A percentile compares a stretch with the other conserved stretches of the same genome.
Evolutionary conservation across 2,888 invertebrate genomes (phyloP).

Genomic region (Polylopha cassiicola): DNA sequence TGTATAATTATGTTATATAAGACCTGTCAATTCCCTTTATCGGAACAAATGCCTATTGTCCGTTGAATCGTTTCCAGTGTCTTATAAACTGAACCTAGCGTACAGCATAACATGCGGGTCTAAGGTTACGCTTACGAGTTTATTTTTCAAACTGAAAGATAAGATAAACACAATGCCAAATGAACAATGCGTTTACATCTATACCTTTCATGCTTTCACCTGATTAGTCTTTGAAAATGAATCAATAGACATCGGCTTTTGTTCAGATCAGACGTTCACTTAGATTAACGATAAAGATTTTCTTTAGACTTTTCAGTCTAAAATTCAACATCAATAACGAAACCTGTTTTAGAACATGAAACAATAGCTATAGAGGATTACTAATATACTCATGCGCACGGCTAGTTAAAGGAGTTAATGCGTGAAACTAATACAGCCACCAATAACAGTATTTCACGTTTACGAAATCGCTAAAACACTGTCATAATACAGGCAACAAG

Average conservation of each 20-base stretch:
- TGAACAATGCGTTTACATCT: slow-evolving; percentile 9
- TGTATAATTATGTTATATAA: too few relatives aligned
- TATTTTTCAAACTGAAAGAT: slow-evolving; percentile 2
- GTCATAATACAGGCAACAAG: slow-evolving; percentile 40
- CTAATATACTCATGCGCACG: background rate
- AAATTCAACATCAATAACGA: too few relatives aligned
- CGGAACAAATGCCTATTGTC: too few relatives aligned
- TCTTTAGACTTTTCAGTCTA: too few relatives aligned
- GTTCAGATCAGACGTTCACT: too few relatives aligned
- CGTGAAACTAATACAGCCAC: slow-evolving; percentile 11
- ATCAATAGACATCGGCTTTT: too few relatives aligned
- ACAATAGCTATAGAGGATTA: too few relatives aligned
- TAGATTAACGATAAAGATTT: too few relatives aligned
- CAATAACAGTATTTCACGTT: slow-evolving; percentile 27
- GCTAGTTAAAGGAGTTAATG: slow-evolving; percentile 15
- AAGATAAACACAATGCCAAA: slow-evolving; percentile 9
- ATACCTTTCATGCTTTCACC: slow-evolving; percentile 16
- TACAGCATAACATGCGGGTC: slow-evolving; percentile 2
- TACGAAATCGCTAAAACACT: slow-evolving; percentile 41
- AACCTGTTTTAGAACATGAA: too few relatives aligned
- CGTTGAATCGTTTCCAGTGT: background rate
- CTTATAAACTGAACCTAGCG: background rate
- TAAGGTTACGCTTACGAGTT: background rate
- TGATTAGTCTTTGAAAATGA: too few relatives aligned
- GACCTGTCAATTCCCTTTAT: too few relatives aligned